Conservation (phyloP, 1,140 invertebrate genomes). For the Brachionus sp. region DNA sequence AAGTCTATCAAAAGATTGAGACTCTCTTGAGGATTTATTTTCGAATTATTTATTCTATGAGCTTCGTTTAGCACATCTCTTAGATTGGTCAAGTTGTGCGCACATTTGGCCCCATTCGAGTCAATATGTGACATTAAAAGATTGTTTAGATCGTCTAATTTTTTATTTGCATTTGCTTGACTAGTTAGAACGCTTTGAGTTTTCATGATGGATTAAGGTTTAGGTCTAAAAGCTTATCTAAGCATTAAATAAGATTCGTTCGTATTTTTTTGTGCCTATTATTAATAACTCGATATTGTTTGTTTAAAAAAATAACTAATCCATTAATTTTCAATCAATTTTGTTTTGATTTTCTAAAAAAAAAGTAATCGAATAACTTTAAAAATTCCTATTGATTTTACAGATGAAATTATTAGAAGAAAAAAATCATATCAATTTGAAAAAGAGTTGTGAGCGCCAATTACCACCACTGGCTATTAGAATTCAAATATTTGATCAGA, state of each 20-base stretch:
- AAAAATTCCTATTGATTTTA: neutral
- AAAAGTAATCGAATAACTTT: slow-evolving; percentile 15
- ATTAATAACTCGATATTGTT: slow-evolving; percentile 37
- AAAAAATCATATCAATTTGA: neutral
- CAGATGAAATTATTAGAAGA: neutral
- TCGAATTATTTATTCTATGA: neutral
- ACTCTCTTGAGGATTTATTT: neutral
- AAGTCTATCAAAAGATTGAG: slow-evolving; percentile 25
- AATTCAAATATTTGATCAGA: neutral
- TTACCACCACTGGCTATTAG: neutral
- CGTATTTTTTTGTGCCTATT: neutral
- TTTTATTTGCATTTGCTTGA: slow-evolving; percentile 17
- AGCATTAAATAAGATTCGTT: slow-evolving; percentile 14
- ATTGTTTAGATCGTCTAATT: neutral
- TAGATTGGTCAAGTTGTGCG: slow-evolving; percentile 1
- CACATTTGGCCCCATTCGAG: neutral
- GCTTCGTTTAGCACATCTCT: neutral
- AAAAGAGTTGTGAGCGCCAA: neutral
- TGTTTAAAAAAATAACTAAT: slow-evolving; percentile 34
- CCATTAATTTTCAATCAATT: slow-evolving; percentile 39
- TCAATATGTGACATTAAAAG: slow-evolving; percentile 24
- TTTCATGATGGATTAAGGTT: slow-evolving; percentile 10
- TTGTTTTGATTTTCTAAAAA: neutral
- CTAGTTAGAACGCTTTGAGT: neutral
- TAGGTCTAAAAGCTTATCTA: neutral